Conservation (phyloP, 2,113 vertebrate genomes). For the Sylvilagus bachmani region DNA sequence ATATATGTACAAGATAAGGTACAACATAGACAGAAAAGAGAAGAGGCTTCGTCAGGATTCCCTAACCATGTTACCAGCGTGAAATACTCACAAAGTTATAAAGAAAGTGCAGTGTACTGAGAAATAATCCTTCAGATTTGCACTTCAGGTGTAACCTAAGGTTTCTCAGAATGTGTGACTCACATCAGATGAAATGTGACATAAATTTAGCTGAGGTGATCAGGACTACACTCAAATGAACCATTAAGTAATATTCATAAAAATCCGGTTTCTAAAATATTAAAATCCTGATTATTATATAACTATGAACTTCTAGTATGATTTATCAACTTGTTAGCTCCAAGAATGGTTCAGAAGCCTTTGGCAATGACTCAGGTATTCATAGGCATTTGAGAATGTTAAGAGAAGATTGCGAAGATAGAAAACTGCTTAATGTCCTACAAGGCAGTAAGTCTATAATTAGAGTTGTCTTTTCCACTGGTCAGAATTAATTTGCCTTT, state of each 20-base stretch:
- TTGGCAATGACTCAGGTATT: background rate
- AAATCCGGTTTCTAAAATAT: slow-evolving; percentile 19
- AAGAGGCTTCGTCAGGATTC: background rate
- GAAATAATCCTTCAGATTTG: slow-evolving; percentile 32
- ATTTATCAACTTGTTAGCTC: background rate
- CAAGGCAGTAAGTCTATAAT: background rate
- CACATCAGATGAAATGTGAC: background rate
- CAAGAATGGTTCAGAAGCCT: slow-evolving; percentile 25
- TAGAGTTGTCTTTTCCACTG: slow-evolving; percentile 17
- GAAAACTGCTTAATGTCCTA: slow-evolving; percentile 45
- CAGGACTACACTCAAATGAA: slow-evolving; percentile 45
- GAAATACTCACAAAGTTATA: background rate
- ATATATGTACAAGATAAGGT: background rate
- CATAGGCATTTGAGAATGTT: slow-evolving; percentile 7
- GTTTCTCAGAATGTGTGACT: slow-evolving; percentile 34
- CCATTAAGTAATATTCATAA: slow-evolving; percentile 7
- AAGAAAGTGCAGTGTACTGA: background rate
- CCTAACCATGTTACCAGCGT: background rate
- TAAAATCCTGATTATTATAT: slow-evolving; percentile 21
- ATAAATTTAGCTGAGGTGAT: background rate
- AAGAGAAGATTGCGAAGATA: slow-evolving; percentile 6
- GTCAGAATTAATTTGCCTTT: slow-evolving; percentile 31
- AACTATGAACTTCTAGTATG: slow-evolving; percentile 6
- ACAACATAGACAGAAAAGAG: background rate
- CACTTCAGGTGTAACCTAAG: slow-evolving; percentile 32